Conservation (phyloP, 2,113 vertebrate species). For the Stigmatopora nigra region DNA sequence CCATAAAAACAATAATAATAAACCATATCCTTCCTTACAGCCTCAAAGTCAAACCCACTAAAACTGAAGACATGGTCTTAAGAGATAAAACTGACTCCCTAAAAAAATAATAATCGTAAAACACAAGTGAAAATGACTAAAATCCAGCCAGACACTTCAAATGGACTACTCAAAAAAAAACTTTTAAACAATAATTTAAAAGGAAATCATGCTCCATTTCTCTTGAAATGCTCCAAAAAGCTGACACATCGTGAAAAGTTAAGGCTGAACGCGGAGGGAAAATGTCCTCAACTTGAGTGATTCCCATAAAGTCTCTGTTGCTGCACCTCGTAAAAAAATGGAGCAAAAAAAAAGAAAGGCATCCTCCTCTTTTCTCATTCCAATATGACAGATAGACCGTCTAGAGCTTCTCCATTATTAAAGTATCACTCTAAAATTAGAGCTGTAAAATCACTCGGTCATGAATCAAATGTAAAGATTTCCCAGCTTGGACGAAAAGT, state of each 20-base stretch:
- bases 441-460: constrained; percentile 53
- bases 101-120: neutral
- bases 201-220: constrained; percentile 28
- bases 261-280: constrained; percentile 28
- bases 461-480: constrained; percentile 56
- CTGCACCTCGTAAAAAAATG: constrained; percentile 40
- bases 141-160: neutral
- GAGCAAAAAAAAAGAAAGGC: constrained; percentile 19
- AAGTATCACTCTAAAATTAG: constrained; percentile 66
- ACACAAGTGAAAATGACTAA: neutral
- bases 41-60: constrained; percentile 19
- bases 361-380: constrained; percentile 24
- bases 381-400: constrained; percentile 45
- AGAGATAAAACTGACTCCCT: no score
- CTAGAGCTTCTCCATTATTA: constrained; percentile 57
- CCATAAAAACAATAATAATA: constrained; percentile 43
- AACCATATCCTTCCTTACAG: constrained; percentile 35
- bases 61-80: no score
- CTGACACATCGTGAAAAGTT: constrained; percentile 8
- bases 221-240: constrained; percentile 31
- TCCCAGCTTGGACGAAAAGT: neutral
- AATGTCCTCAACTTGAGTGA: constrained; percentile 34
- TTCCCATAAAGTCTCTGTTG: constrained; percentile 45
- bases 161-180: neutral
- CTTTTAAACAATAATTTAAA: neutral